phyloP scores from a whole-genome alignment of 1,140 invertebrate species.

The Prorops nasuta region DNA sequence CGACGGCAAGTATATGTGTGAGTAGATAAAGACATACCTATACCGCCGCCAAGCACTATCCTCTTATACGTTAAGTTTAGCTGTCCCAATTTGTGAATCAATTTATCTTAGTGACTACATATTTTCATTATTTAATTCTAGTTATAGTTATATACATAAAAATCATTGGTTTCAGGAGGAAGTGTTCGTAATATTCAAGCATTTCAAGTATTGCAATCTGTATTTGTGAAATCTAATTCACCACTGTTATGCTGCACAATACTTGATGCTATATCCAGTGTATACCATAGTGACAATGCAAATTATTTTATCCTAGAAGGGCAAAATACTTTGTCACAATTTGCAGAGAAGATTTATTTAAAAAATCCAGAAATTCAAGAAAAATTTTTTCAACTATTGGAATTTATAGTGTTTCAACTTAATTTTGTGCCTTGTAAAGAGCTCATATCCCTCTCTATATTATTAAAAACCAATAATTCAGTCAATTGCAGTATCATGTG shows the following conservation, averaged over 20 bases:
- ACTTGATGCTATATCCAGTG: constrained; percentile 91
- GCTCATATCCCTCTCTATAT: constrained; percentile 90
- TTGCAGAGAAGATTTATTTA: constrained; percentile 90
- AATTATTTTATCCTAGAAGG: constrained; percentile 99
- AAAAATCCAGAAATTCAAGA: constrained; percentile 91
- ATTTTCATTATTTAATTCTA: constrained; percentile 2
- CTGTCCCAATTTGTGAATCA: too few species aligned
- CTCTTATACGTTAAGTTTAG: too few species aligned
- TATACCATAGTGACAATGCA: constrained; percentile 96
- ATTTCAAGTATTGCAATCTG: constrained; percentile 91
- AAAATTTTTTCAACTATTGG: constrained; percentile 93
- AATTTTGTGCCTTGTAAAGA: constrained; percentile 99
- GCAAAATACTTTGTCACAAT: constrained; percentile 92
- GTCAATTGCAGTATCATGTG: constrained; percentile 81
- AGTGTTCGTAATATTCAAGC: constrained; percentile 92
- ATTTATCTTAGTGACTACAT: not conserved
- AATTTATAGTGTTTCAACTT: constrained; percentile 95
- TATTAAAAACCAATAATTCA: constrained; percentile 82
- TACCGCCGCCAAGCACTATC: constrained; percentile 93
- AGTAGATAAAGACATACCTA: too few species aligned
- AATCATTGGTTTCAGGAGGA: constrained; percentile 50
- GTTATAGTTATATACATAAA: constrained; percentile 1
- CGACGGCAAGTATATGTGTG: too few species aligned
- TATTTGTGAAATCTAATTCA: constrained; percentile 88
- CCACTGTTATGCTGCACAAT: constrained; percentile 83